Evolutionary conservation across 2,113 vertebrate species (phyloP).

Genomic region (Malurus elegans): DNA sequence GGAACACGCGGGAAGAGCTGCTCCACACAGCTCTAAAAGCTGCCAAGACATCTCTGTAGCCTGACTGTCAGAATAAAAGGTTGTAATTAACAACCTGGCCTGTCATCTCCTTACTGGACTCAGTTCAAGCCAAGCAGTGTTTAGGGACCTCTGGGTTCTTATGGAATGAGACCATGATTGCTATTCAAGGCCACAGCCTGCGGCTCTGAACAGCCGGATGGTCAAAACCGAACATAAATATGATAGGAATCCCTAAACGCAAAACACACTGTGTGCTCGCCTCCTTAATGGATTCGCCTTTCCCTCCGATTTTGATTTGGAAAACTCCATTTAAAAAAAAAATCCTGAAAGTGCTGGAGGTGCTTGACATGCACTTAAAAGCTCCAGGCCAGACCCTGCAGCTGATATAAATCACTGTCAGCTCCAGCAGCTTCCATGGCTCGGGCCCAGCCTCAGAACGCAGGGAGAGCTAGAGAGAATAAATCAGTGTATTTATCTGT

Average conservation of each 20-base stretch:
- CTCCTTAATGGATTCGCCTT: not conserved
- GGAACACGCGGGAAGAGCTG: not conserved
- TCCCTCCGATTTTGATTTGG: slow-evolving; percentile 23
- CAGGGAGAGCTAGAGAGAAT: not conserved
- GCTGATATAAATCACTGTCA: slow-evolving; percentile 38
- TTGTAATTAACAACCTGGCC: not conserved
- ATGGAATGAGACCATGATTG: not conserved
- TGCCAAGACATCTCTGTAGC: not conserved
- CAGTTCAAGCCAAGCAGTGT: not conserved
- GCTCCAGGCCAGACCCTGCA: slow-evolving; percentile 16
- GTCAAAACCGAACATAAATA: not conserved
- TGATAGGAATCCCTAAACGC: not conserved
- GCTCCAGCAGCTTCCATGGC: not conserved
- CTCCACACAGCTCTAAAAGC: not conserved
- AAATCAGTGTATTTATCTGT: slow-evolving; percentile 55
- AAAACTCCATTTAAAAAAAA: slow-evolving; percentile 25
- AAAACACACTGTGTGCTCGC: not conserved
- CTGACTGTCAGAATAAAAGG: not conserved
- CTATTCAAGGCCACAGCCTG: not conserved
- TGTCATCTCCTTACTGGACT: not conserved
- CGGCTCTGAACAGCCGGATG: not conserved
- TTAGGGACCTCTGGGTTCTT: not conserved
- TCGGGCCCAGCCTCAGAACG: not conserved
- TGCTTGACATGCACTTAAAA: slow-evolving; percentile 52
- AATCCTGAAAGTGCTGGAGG: slow-evolving; percentile 29